Percentiles rank a stretch among this genome's conserved stretches.
phyloP scores from a whole-genome alignment of 1,140 invertebrate genomes.

The Homarus americanus region DNA sequence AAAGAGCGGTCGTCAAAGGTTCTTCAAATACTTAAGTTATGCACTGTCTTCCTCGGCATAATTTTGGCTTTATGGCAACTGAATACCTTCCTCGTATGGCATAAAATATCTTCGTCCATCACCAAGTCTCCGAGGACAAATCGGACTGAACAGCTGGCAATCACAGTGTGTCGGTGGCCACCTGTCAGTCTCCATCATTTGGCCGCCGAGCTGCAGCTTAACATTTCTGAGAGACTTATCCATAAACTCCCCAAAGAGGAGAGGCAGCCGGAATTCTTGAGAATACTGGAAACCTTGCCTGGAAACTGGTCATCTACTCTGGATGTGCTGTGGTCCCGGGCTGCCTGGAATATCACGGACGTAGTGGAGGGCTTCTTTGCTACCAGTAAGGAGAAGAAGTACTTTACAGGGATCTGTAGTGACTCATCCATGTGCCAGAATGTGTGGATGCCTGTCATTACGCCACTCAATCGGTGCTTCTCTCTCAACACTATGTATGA shows the following conservation, averaged over 20 bases:
- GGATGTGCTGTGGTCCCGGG: not conserved
- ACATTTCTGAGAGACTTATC: not conserved
- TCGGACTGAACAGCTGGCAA: not conserved
- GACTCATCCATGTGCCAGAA: not conserved
- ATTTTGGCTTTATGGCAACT: conserved; percentile 19
- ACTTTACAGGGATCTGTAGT: not conserved
- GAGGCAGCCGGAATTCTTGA: not conserved
- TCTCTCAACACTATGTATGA: not conserved
- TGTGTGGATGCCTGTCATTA: conserved; percentile 23
- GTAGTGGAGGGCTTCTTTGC: conserved; percentile 13
- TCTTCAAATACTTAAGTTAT: not conserved
- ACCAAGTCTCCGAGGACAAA: not conserved
- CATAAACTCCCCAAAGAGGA: conserved; percentile 14
- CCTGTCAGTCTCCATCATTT: conserved; percentile 20
- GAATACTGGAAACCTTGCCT: conserved; percentile 14
- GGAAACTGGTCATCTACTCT: conserved; percentile 24
- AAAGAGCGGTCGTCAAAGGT: not conserved
- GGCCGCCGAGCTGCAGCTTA: not conserved
- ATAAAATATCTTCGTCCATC: conserved; percentile 14
- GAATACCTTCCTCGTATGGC: conserved; percentile 16
- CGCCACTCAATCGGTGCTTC: conserved; percentile 28
- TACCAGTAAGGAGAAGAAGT: not conserved
- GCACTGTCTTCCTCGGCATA: not conserved
- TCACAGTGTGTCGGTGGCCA: conserved; percentile 41
- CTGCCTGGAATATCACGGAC: conserved; percentile 32